Conservation (phyloP, 2,113 vertebrate species). For the Fulmarus glacialis region DNA sequence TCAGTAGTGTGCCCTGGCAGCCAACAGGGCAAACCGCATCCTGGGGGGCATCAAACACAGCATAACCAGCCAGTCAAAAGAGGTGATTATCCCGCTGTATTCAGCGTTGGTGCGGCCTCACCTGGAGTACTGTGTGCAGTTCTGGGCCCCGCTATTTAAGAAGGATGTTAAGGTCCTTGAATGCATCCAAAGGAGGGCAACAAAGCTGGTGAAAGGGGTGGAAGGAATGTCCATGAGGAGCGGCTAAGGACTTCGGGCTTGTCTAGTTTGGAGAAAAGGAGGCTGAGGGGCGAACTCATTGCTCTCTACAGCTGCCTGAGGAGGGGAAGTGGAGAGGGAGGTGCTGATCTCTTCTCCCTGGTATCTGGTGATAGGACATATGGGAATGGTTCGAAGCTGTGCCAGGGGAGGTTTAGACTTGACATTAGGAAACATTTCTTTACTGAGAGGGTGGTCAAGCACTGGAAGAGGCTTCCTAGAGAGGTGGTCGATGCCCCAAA, state of each 20-base stretch:
- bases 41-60: neutral
- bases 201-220: too few species aligned
- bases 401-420: neutral
- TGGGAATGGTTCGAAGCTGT: neutral
- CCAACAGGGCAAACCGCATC: neutral
- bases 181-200: too few species aligned
- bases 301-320: too few species aligned
- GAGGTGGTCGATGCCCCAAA: neutral
- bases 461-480: neutral
- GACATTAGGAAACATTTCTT: neutral
- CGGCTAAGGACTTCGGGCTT: too few species aligned
- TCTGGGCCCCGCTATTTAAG: too few species aligned
- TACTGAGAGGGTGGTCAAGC: neutral
- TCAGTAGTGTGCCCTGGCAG: neutral
- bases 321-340: neutral
- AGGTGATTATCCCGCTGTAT: neutral
- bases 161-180: too few species aligned
- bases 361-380: neutral
- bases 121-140: neutral
- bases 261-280: too few species aligned
- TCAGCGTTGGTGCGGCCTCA: neutral
- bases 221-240: too few species aligned
- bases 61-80: neutral
- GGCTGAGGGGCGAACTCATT: too few species aligned
- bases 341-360: neutral